These are phyloP conservation scores for Micromussa lordhowensis DNA, from an alignment of 92 coral and sea anemone genomes.

Conservation along the genomic window DNA sequence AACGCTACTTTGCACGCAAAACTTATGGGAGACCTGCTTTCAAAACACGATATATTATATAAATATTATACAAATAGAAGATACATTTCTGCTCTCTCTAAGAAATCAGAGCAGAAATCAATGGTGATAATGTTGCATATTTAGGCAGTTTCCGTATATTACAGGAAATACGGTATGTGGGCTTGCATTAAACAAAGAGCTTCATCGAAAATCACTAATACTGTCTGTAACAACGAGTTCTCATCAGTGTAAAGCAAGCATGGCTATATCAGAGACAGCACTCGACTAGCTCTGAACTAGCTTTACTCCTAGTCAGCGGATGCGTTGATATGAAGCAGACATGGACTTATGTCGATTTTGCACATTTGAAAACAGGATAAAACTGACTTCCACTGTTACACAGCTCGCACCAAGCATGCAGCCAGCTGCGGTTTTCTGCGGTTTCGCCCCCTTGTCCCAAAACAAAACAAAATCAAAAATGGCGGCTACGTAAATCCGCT, in stretches of 20 bases:
- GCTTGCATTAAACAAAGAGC: neutral
- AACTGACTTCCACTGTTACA: neutral
- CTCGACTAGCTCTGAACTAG: neutral
- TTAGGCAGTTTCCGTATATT: neutral
- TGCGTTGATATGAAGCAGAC: neutral
- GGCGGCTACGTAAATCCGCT: slow-evolving; percentile 16
- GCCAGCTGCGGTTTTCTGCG: slow-evolving; percentile 15
- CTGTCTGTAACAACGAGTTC: neutral
- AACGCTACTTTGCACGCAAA: neutral
- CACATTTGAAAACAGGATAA: neutral
- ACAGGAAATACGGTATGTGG: neutral
- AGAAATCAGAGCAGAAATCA: neutral
- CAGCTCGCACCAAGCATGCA: neutral
- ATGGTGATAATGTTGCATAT: neutral
- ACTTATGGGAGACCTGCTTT: neutral
- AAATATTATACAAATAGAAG: neutral
- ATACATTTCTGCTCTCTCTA: neutral
- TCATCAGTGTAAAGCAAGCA: neutral
- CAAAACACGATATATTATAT: neutral
- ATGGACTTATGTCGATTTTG: neutral
- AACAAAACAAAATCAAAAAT: slow-evolving; percentile 1
- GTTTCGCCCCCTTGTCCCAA: slow-evolving; percentile 24
- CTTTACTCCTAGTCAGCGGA: neutral
- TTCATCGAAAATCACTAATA: neutral
- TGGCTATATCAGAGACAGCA: neutral